Conservation (phyloP, 1,140 invertebrate species). For the Drepana arcuata region DNA sequence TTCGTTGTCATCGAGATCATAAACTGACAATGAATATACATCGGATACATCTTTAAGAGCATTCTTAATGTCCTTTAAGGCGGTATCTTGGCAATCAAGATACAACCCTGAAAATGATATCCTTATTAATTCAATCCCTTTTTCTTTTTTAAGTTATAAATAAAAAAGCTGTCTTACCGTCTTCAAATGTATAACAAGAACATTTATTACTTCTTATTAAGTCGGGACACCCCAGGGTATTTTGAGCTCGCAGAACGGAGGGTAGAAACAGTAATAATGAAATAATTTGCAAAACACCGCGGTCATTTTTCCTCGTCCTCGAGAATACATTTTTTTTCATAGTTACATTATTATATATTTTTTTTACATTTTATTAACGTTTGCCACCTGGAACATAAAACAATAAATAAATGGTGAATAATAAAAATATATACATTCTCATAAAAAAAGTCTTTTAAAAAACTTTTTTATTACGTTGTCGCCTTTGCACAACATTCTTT, state of each 20-base stretch:
- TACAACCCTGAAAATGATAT: conserved; percentile 41
- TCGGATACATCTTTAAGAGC: conserved; percentile 45
- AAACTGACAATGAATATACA: conserved; percentile 53
- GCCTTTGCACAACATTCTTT: too few relatives aligned
- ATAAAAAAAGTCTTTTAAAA: too few relatives aligned
- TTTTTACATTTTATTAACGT: conserved; percentile 31
- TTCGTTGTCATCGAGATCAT: conserved; percentile 54
- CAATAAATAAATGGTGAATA: too few relatives aligned
- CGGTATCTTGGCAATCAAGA: conserved; percentile 58
- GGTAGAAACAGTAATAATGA: conserved; percentile 55
- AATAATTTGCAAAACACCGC: conserved; percentile 49
- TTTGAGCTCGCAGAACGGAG: conserved; percentile 59
- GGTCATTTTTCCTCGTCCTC: conserved; percentile 42
- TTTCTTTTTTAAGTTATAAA: background rate
- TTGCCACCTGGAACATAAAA: conserved; percentile 41
- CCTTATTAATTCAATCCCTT: background rate
- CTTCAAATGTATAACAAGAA: conserved; percentile 58
- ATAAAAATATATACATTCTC: too few relatives aligned
- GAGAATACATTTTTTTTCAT: conserved; percentile 56
- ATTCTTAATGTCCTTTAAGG: conserved; percentile 51
- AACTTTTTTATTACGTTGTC: too few relatives aligned
- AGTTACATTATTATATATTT: conserved; percentile 55
- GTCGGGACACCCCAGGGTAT: conserved; percentile 56
- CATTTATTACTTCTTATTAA: conserved; percentile 56
- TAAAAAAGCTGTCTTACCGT: conserved; percentile 31